Conservation (phyloP, 2,797 vertebrate genomes). For the Simalia tracyae region DNA sequence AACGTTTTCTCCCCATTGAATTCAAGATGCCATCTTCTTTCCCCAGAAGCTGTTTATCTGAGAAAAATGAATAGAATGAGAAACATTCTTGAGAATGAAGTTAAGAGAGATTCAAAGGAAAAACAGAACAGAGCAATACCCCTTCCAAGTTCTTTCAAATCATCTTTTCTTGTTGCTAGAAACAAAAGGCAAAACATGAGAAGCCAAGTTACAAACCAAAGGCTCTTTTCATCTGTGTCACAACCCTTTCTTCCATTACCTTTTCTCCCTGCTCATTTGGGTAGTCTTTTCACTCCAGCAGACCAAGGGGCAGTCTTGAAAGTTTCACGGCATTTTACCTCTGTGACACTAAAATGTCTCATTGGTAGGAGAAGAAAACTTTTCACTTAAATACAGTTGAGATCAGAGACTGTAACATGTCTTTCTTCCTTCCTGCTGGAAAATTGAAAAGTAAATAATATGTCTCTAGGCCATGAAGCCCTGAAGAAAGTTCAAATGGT, state of each 20-base stretch:
- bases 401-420: not conserved
- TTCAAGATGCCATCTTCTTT: conserved; percentile 18
- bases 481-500: too few relatives aligned
- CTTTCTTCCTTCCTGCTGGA: not conserved
- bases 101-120: conserved; percentile 18
- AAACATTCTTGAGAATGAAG: not conserved
- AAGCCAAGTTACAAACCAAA: conserved; percentile 11
- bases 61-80: not conserved
- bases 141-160: conserved; percentile 18
- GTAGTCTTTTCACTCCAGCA: conserved; percentile 12
- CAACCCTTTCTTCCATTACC: not conserved
- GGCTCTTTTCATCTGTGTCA: conserved; percentile 12
- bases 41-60: conserved; percentile 12
- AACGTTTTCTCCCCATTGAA: conserved; percentile 15
- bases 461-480: not conserved
- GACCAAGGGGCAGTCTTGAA: not conserved
- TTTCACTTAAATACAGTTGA: not conserved
- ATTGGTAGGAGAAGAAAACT: not conserved
- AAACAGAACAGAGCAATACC: not conserved
- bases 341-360: conserved; percentile 1
- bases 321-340: not conserved
- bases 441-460: not conserved
- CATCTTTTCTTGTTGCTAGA: conserved; percentile 31
- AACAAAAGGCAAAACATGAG: not conserved
- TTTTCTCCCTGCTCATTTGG: not conserved